These are phyloP conservation scores for Erinaceus europaeus DNA, from an alignment of 2,113 vertebrate genomes.

Conservation along the genomic window DNA sequence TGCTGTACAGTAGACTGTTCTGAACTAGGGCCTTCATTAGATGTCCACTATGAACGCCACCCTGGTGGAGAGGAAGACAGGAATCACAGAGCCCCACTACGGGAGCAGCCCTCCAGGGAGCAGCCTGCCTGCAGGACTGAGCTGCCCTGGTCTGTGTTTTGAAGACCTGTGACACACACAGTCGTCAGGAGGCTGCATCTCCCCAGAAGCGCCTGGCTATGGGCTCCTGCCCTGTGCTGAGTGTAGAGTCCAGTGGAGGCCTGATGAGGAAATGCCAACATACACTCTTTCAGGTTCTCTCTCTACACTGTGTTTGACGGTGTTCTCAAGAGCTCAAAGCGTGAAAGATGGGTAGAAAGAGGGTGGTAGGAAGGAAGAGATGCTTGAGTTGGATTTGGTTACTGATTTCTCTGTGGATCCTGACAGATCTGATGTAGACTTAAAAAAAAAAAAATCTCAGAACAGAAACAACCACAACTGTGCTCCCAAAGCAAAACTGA, in stretches of 20 bases:
- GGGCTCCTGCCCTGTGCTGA: background rate
- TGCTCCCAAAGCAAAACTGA: background rate
- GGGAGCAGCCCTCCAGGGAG: background rate
- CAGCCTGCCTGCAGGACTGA: background rate
- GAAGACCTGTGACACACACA: background rate
- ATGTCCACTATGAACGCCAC: slow-evolving; percentile 65
- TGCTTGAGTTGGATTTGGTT: slow-evolving; percentile 19
- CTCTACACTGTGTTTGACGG: slow-evolving; percentile 38
- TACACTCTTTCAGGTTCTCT: background rate
- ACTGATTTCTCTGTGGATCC: background rate
- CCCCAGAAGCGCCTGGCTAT: background rate
- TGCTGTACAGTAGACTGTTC: slow-evolving; percentile 52
- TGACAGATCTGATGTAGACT: slow-evolving; percentile 1
- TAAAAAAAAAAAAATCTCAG: background rate
- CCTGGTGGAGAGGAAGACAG: background rate
- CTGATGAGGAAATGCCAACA: slow-evolving; percentile 50
- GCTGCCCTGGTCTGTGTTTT: background rate
- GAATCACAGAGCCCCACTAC: background rate
- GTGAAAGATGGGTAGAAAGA: background rate
- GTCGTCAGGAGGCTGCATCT: background rate
- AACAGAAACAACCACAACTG: background rate
- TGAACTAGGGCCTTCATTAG: background rate
- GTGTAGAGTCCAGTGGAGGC: slow-evolving; percentile 41
- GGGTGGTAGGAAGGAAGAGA: background rate
- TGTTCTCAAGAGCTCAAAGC: slow-evolving; percentile 20